Evolutionary conservation across 2,113 vertebrate species (phyloP).

Genomic region (Erythrolamprus reginae): DNA sequence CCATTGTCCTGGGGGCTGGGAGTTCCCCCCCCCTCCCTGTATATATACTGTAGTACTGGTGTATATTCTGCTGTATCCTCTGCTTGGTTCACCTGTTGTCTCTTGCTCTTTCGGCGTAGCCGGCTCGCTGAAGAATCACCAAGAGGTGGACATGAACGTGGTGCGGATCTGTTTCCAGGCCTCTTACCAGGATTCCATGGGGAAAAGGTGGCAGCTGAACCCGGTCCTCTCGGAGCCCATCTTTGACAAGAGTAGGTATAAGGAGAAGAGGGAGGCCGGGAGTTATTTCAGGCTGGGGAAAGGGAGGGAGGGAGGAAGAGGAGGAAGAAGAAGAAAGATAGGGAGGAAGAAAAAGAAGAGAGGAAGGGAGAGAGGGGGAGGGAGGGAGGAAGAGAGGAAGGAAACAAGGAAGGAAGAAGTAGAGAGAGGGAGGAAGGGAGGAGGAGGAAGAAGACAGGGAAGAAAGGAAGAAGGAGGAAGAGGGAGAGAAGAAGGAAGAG

Average conservation of each 20-base stretch:
- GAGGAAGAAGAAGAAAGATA: accelerated
- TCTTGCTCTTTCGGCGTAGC: slow-evolving; percentile 55
- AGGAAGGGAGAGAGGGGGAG: accelerated
- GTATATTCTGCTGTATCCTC: background rate
- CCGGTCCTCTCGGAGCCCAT: slow-evolving; percentile 87
- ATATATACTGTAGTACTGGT: background rate
- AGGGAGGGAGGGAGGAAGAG: background rate
- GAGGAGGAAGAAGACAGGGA: accelerated
- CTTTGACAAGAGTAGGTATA: slow-evolving; percentile 87
- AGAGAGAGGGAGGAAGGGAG: too few relatives aligned
- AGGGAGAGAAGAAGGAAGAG: too few relatives aligned
- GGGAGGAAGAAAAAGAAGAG: too few relatives aligned
- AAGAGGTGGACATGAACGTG: slow-evolving; percentile 94
- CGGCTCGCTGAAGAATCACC: slow-evolving; percentile 85
- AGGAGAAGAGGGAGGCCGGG: background rate
- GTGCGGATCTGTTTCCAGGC: slow-evolving; percentile 92
- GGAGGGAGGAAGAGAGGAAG: too few relatives aligned
- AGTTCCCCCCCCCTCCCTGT: too few relatives aligned
- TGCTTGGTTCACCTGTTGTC: background rate
- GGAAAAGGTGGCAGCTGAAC: slow-evolving; percentile 66
- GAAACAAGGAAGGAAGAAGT: background rate
- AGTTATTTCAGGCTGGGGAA: background rate
- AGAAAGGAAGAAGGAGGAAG: too few relatives aligned
- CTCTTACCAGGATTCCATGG: slow-evolving; percentile 72
- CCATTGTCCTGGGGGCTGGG: background rate